These are phyloP conservation scores for Vulpes vulpes DNA, from an alignment of 2,113 vertebrate species.

Conservation along the genomic window DNA sequence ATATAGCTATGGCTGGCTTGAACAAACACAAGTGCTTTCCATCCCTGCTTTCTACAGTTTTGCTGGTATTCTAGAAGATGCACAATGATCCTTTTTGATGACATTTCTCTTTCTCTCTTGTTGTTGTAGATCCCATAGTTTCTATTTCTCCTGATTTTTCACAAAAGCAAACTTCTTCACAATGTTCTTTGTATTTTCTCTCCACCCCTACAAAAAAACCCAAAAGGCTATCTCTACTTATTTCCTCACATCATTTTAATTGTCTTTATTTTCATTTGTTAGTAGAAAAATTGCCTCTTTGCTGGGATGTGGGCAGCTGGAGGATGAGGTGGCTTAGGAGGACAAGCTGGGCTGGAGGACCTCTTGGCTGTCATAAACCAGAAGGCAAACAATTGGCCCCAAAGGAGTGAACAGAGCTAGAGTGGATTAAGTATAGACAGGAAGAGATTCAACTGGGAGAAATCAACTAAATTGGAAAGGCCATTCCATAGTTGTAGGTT, in stretches of 20 bases:
- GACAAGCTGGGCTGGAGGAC: background rate
- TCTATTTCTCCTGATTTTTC: conserved; percentile 13
- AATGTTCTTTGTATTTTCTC: background rate
- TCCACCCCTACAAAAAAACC: background rate
- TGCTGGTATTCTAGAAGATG: background rate
- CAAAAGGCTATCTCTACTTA: background rate
- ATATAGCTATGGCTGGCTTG: background rate
- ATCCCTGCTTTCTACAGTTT: conserved; percentile 14
- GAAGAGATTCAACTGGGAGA: background rate
- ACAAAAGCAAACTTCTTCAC: background rate
- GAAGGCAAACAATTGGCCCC: background rate
- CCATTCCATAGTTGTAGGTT: background rate
- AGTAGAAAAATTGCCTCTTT: background rate
- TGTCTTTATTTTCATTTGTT: background rate
- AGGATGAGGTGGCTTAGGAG: background rate
- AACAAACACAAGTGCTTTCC: background rate
- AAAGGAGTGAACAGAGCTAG: background rate
- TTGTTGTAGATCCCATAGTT: background rate
- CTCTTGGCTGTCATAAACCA: background rate
- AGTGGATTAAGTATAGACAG: background rate
- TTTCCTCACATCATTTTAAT: background rate
- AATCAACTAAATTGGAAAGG: background rate
- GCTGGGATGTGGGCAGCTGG: background rate
- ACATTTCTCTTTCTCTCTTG: background rate
- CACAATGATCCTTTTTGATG: background rate